Percentiles rank a stretch among this genome's conserved stretches.
Conservation (phyloP, 2,797 vertebrate genomes). For the Hyperoplus lanceolatus region DNA sequence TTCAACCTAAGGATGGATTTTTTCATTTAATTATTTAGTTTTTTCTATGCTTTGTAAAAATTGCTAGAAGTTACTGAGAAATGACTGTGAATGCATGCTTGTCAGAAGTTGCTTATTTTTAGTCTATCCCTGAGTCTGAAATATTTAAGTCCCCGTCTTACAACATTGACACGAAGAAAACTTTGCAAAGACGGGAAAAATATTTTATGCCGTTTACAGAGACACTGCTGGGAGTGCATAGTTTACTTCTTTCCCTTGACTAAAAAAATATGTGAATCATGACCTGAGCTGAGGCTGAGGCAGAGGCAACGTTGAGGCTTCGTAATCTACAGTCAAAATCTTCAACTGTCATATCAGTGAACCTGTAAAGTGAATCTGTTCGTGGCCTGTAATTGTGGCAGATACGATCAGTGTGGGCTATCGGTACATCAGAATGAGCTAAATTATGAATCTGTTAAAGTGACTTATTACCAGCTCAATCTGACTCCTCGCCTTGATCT, state of each 20-base stretch:
- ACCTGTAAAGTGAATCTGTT: constrained; percentile 67
- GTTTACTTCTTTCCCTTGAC: background rate
- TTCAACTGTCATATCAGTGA: constrained; percentile 71
- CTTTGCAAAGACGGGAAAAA: background rate
- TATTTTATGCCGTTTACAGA: background rate
- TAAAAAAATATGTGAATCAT: constrained; percentile 41
- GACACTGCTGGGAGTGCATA: constrained; percentile 1
- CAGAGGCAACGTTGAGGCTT: constrained; percentile 23
- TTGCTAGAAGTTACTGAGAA: background rate
- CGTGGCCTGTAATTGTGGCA: constrained; percentile 72
- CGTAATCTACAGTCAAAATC: constrained; percentile 51
- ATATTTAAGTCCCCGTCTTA: constrained; percentile 14
- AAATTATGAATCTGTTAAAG: constrained; percentile 69
- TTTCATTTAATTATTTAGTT: background rate
- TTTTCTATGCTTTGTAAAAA: background rate
- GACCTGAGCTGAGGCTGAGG: constrained; percentile 27
- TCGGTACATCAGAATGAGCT: constrained; percentile 62
- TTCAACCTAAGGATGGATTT: background rate
- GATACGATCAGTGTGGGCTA: constrained; percentile 70
- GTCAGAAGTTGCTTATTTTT: background rate
- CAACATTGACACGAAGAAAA: constrained; percentile 24
- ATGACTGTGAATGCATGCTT: background rate
- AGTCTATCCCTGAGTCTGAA: background rate
- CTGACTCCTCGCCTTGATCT: constrained; percentile 69
- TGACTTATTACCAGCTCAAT: constrained; percentile 74